Evolutionary conservation across 2,888 invertebrate species (phyloP), one percentile per base, ranked within the genome.

Genomic region (Tiliacea citrago): DNA sequence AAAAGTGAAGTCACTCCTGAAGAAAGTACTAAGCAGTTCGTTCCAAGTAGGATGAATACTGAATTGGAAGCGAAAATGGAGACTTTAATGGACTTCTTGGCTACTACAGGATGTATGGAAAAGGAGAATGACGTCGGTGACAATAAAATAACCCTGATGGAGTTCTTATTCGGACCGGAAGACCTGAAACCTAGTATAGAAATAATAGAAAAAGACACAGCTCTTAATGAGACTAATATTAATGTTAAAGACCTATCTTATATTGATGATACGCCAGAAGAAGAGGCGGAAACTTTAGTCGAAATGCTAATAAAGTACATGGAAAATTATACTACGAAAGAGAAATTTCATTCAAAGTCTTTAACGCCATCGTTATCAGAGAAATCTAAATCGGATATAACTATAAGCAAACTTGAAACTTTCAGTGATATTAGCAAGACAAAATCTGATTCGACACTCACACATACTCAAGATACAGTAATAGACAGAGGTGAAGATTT

Each of bases 41-140:
- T 92, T 42, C 94, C 95, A 0, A 90, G 89, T 18, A 94, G 92
- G 81, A 92, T 94, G 39, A 95, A 96, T 77, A 92, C 93, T 0
- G 96, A 96, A 49, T 88, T 96, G 69, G 96, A 96, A 82, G 93
- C 95, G 49, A 96, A 96, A 85, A 96, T 96, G 96, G 96, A 96
- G 75, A 96, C 96, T 0, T 82, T 96, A 0, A 96, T 96, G 83
- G 96, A 96, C 42, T 96, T 96, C 77, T 77, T 96, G 82, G 96
- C 96, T 0, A 95, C 94, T 0, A 93, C 94, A 0, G 96, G 96
- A 0, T 96, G 96, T 86, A 94, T 95, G 90, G 94, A 95, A 49
- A 92, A 92, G 58, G 92, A 94, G 4, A 92, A 92, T 18, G 91
- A 91, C 16, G 73, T 82, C 1, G 80, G 94, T 61, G 95, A 96